phyloP scores from a whole-genome alignment of 2,113 vertebrate species.

The Megaptera novaeangliae region DNA sequence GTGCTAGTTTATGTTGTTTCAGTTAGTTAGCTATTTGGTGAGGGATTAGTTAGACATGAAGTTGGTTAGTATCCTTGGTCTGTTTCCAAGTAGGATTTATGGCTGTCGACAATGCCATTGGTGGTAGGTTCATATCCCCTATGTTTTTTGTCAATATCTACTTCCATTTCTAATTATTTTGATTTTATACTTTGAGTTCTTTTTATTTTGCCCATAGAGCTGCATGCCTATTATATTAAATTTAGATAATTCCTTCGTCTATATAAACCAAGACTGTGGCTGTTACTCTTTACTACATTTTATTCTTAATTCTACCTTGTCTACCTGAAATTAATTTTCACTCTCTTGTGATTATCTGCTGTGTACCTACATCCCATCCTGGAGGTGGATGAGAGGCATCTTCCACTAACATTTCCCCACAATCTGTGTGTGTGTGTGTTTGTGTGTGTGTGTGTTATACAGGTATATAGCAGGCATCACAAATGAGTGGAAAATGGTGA shows the following conservation, averaged over 20 bases:
- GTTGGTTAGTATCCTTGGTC: neutral
- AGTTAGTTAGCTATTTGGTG: neutral
- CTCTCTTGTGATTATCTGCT: neutral
- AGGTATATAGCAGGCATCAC: neutral
- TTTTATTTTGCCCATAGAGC: neutral
- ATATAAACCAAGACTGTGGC: neutral
- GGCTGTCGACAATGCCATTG: neutral
- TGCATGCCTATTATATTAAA: neutral
- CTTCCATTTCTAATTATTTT: neutral
- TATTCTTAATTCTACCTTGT: neutral
- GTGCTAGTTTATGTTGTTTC: neutral
- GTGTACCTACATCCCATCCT: accelerated
- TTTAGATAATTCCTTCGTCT: neutral
- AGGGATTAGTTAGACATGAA: neutral
- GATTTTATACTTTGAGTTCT: neutral
- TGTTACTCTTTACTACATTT: neutral
- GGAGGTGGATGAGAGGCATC: neutral
- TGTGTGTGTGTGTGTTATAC: neutral
- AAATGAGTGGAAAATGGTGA: neutral
- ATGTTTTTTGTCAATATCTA: neutral
- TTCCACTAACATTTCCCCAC: neutral
- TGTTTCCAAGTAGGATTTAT: neutral
- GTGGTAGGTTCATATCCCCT: neutral
- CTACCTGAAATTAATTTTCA: neutral
- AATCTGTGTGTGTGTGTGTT: neutral